Conservation (phyloP, 2,797 vertebrate species). For the Helarctos malayanus region DNA sequence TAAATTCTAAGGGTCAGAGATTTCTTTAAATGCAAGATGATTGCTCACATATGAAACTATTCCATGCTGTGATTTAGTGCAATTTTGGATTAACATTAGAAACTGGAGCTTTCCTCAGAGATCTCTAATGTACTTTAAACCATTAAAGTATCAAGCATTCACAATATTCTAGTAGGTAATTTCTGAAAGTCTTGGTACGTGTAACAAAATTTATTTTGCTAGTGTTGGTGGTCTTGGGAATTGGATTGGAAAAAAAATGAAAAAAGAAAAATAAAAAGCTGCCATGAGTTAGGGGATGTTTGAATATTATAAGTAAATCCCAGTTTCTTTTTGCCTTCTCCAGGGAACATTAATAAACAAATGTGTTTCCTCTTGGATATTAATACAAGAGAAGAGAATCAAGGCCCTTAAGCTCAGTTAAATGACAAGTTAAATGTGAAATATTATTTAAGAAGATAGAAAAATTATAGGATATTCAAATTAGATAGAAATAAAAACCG, state of each 20-base stretch:
- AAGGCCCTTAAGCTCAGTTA: not conserved
- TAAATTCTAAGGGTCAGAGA: not conserved
- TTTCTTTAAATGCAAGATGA: not conserved
- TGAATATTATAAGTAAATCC: not conserved
- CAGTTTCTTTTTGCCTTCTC: not conserved
- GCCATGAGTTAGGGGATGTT: not conserved
- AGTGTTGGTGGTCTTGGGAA: not conserved
- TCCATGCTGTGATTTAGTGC: not conserved
- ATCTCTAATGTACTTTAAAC: not conserved
- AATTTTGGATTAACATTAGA: not conserved
- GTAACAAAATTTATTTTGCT: not conserved
- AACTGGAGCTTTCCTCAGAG: not conserved
- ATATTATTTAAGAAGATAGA: not conserved
- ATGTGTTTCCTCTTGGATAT: not conserved
- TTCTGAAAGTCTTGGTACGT: not conserved
- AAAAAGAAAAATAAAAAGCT: not conserved
- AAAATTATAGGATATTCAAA: not conserved
- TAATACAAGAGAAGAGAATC: not conserved
- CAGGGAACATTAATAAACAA: not conserved
- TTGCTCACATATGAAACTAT: not conserved
- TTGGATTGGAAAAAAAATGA: not conserved
- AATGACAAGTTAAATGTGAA: not conserved
- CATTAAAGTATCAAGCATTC: not conserved
- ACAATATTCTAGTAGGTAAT: not conserved
- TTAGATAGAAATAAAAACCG: not conserved